Evolutionary conservation across 2,113 vertebrate genomes (phyloP).

Genomic region (Scomber scombrus): DNA sequence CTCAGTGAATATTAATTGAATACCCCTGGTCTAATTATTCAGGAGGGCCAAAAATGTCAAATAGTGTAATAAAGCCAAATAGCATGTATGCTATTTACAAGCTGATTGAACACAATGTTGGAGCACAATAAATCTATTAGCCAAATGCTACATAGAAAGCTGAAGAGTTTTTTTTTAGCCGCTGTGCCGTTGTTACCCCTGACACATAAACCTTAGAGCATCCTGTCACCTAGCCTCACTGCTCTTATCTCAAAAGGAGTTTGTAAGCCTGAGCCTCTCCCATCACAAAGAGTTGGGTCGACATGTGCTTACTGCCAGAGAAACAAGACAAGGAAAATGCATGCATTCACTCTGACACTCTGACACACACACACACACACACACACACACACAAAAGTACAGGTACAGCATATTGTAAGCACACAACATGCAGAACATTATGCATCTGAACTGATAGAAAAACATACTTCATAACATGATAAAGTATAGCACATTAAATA

Average conservation of each 20-base stretch:
- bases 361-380: neutral
- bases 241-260: slow-evolving; percentile 4
- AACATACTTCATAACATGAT: no score
- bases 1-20: no score
- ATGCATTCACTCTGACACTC: neutral
- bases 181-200: neutral
- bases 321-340: slow-evolving; percentile 11
- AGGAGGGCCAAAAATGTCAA: neutral
- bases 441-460: no score
- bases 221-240: slow-evolving; percentile 1
- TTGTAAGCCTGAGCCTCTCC: neutral
- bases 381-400: neutral
- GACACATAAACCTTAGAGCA: slow-evolving; percentile 1
- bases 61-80: neutral
- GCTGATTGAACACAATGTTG: slow-evolving; percentile 10
- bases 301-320: neutral
- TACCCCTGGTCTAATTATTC: no score
- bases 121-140: neutral
- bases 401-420: neutral
- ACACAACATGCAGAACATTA: neutral
- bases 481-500: neutral
- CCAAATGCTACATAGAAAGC: neutral
- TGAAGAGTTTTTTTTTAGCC: slow-evolving; percentile 3
- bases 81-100: neutral
- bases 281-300: no score